Evolutionary conservation across 2,113 vertebrate genomes (phyloP), one percentile per base, ranked within the genome.

Genomic region (Megaceryle torquata): DNA sequence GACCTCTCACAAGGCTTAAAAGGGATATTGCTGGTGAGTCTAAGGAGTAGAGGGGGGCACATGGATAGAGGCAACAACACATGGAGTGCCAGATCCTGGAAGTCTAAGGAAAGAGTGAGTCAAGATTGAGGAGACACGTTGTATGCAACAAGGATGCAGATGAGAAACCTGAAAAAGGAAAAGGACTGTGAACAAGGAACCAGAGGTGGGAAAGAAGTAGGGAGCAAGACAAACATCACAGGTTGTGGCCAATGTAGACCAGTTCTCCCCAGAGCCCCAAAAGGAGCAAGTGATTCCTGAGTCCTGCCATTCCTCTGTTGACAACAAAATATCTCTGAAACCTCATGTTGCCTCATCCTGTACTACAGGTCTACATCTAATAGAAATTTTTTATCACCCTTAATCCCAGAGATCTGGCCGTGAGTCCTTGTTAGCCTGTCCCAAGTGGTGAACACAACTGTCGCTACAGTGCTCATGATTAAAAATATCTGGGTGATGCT

Each of bases 181-280:
- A 80, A 29, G 3, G 12, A 4, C 31, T 85, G 9, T 35, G 17
- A 72, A 39, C 7, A 8, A 80, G 13, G 21, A 86, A 46, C 15
- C 13, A n/a, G 26, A 54, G 2, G 2, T 44, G 3, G 5, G 11
- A 87, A 76, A 56, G 31, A 78, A 85, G 51, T 4, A 24, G 7
- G 35, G 13, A 35, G 4, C 16, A 60, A 68, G 31, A 82, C 17
- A 56, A 28, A 39, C 3, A 24, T 39, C 29, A 31, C 6, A 69
- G 29, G 7, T 15, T 41, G 24, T 37, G 21, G 6, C 57, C 31
- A 46, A 4, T 0, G 0, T 16, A 48, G 11, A 31, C 10, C 11
- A 37, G 13, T 44, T 84, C 54, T 95, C 25, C 24, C 77, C 37
- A 53, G 85, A 85, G 17, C 22, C 25, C 15, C 33, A 43, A 72